Percentiles rank a stretch among this genome's conserved stretches.
Evolutionary conservation across 2,888 invertebrate genomes (phyloP).

Genomic region (Coleophora flavipennella): DNA sequence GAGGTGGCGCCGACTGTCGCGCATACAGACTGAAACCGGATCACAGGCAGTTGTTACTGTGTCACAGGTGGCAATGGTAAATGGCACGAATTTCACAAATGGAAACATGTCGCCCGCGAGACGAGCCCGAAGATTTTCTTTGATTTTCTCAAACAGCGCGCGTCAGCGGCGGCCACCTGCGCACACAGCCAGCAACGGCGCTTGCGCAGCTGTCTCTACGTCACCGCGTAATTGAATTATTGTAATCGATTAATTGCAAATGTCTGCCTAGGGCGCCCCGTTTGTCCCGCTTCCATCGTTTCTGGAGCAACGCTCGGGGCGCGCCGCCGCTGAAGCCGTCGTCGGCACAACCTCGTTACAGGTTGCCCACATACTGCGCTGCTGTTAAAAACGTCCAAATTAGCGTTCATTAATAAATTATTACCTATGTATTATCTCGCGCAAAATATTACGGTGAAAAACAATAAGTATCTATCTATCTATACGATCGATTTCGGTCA

Average conservation of each 20-base stretch:
- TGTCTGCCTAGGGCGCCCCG: conserved; percentile 41
- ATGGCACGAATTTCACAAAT: conserved; percentile 41
- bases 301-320: conserved; percentile 28
- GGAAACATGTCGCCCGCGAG: conserved; percentile 36
- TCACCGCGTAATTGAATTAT: conserved; percentile 54
- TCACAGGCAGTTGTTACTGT: background rate
- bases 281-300: conserved; percentile 20
- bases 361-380: too few species aligned
- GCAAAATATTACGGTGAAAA: too few species aligned
- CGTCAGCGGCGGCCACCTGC: conserved; percentile 43
- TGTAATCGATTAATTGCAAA: conserved; percentile 60
- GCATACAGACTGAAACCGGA: too few species aligned
- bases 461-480: too few species aligned
- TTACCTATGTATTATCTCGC: too few species aligned
- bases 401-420: too few species aligned
- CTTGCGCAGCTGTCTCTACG: conserved; percentile 61
- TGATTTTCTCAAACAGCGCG: conserved; percentile 54
- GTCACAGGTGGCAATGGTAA: conserved; percentile 36
- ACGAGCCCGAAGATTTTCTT: conserved; percentile 50
- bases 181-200: conserved; percentile 39
- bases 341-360: too few species aligned
- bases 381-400: too few species aligned
- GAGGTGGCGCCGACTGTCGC: too few species aligned
- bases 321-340: background rate
- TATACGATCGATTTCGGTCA: too few species aligned